Conservation (phyloP, 2,797 vertebrate species). For the Columba guinea region DNA sequence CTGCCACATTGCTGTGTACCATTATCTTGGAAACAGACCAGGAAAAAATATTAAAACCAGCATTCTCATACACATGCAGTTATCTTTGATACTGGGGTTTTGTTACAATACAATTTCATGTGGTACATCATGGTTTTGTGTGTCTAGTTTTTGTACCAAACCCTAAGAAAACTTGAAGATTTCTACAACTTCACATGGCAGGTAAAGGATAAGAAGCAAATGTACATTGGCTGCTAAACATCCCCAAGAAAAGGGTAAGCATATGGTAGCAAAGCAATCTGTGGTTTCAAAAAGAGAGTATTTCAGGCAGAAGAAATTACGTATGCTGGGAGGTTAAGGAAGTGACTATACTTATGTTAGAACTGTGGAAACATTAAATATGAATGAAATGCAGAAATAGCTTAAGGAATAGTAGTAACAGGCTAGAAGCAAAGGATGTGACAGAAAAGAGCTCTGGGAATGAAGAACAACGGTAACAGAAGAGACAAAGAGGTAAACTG, state of each 20-base stretch:
- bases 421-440: conserved; percentile 60
- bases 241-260: conserved; percentile 12
- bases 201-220: conserved; percentile 27
- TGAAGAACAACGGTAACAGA: conserved; percentile 4
- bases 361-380: conserved; percentile 68
- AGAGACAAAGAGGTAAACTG: conserved; percentile 58
- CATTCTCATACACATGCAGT: neutral
- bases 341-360: conserved; percentile 57
- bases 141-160: neutral
- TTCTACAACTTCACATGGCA: neutral
- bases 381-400: conserved; percentile 67
- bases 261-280: conserved; percentile 17
- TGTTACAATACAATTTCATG: neutral
- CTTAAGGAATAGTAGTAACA: conserved; percentile 60
- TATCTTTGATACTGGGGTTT: neutral
- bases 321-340: conserved; percentile 59
- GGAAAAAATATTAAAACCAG: neutral
- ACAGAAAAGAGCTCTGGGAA: conserved; percentile 65
- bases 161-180: neutral
- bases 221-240: neutral
- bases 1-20: neutral
- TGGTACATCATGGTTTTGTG: neutral
- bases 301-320: conserved; percentile 60
- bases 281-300: conserved; percentile 19
- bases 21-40: neutral